Conservation (phyloP, 2,113 vertebrate genomes). For the Hippopotamus amphibius region DNA sequence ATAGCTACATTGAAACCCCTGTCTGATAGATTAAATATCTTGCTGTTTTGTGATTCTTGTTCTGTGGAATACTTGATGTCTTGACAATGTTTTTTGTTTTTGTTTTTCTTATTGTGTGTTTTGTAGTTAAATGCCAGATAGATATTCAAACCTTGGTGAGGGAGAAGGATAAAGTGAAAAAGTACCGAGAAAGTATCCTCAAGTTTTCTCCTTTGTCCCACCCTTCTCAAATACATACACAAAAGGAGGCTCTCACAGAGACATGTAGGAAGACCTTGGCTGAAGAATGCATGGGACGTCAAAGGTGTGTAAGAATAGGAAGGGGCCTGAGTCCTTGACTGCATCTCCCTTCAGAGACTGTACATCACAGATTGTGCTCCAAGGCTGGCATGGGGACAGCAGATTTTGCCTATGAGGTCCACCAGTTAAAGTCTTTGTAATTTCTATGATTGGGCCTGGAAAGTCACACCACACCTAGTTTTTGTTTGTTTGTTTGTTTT, state of each 20-base stretch:
- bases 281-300: not conserved
- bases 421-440: not conserved
- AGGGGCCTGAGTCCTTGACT: not conserved
- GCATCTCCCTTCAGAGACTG: too few relatives aligned
- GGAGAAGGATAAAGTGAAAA: not conserved
- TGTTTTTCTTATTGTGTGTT: not conserved
- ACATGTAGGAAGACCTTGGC: not conserved
- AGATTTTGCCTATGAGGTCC: rapidly evolving
- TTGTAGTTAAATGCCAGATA: not conserved
- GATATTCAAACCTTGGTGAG: not conserved
- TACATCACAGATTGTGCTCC: not conserved
- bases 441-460: not conserved
- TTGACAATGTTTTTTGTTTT: not conserved
- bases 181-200: not conserved
- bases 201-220: not conserved
- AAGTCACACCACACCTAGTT: not conserved
- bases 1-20: not conserved
- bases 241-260: not conserved
- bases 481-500: not conserved
- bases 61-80: not conserved
- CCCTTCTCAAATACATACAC: not conserved
- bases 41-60: not conserved
- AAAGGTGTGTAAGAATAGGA: rapidly evolving
- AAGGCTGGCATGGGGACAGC: not conserved
- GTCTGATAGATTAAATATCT: not conserved